Evolutionary conservation across 53 echinoderm and acorn worm species (phyloP), one percentile per base, ranked within the genome.

Genomic region (Patiria pectinifera): DNA sequence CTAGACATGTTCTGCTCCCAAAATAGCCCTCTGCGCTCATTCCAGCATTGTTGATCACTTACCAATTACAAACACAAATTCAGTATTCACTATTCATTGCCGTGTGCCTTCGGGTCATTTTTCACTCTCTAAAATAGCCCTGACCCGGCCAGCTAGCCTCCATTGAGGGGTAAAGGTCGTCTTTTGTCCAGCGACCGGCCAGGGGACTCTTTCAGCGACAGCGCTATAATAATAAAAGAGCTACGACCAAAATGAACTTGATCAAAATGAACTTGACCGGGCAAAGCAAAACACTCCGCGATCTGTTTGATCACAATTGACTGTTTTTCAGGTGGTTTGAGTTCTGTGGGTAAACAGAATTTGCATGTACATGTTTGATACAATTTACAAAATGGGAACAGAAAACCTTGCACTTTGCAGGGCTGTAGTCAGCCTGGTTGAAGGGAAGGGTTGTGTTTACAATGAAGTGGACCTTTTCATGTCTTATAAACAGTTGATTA

Each of bases 111-210:
- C 6, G 69, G 69, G 69, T 69, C 69, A 69, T 69, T 69, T 69
- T 18, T 18, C 69, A 69, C 8, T 53, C 53, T 53, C 35, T 53
- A 8, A 74, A 74, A 74, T 75, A 86, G 86, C 86, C 86, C 71
- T 86, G 86, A 86, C 86, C 86, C 19, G 45, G 43, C 72, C 74
- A 74, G 49, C 69, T 22, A n/a, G n/a, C n/a, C 44, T 58, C 48
- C 15, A 16, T 8, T 12, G 61, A 5, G 53, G 5, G 88, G 88
- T 88, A 88, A 88, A 88, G 88, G 88, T 78, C 88, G 44, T 44
- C 84, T 66, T 84, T 62, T 82, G 82, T 82, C 59, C 59, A 82
- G 80, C 47, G 12, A 82, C 16, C 4, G 22, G 35, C 35, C 35
- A 1, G 35, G 21, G 82, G 59, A 23, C 82, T 53, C 19, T 82